Percentiles rank a stretch among this genome's conserved stretches.
Conservation (phyloP, 2,113 vertebrate genomes). For the mouse (Mus musculus) region DNA sequence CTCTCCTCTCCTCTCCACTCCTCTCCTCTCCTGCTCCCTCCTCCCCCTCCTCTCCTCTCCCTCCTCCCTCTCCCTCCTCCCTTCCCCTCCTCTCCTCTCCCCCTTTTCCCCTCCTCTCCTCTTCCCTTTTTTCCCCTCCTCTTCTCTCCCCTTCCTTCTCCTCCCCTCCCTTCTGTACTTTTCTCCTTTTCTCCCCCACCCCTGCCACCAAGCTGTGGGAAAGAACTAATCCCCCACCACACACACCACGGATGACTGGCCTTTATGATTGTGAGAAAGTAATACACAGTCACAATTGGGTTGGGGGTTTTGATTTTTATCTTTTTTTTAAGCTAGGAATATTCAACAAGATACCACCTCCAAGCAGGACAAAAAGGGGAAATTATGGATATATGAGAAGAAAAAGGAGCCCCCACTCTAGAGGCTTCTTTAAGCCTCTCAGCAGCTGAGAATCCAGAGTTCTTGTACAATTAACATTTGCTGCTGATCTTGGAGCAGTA, state of each 20-base stretch:
- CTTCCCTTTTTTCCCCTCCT: too few species aligned
- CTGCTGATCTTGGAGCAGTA: neutral
- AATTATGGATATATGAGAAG: too few species aligned
- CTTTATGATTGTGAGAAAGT: neutral
- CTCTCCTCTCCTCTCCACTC: accelerated
- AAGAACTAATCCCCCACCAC: neutral
- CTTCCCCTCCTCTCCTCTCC: neutral
- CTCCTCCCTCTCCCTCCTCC: accelerated
- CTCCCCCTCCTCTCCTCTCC: neutral
- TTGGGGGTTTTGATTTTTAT: neutral
- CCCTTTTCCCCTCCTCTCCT: neutral
- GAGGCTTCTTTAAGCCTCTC: neutral
- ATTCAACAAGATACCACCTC: neutral
- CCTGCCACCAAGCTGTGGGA: neutral
- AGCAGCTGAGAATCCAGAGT: neutral
- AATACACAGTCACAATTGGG: too few species aligned
- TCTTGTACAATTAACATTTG: neutral
- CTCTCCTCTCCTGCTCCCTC: accelerated
- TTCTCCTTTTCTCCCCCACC: neutral
- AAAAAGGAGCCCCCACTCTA: neutral
- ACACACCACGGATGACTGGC: neutral
- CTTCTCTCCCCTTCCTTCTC: neutral
- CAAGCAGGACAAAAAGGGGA: neutral
- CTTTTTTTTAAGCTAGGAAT: neutral
- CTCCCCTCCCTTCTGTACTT: neutral